These are phyloP conservation scores for Limnodromus scolopaceus DNA, from an alignment of 2,797 vertebrate genomes.

Conservation along the genomic window DNA sequence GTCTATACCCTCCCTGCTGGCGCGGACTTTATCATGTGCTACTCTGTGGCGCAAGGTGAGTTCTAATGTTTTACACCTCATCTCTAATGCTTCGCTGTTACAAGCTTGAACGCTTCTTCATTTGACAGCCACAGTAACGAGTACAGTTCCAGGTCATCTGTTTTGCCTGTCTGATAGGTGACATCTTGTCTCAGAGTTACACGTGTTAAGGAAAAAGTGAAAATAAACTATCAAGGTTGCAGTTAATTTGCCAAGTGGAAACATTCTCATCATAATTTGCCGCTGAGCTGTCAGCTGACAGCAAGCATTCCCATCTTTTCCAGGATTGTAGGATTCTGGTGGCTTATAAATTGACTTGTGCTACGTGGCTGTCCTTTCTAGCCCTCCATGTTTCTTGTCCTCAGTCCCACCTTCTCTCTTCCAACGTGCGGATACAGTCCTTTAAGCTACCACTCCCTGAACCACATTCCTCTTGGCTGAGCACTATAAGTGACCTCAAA, in stretches of 20 bases:
- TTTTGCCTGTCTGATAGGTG: not conserved
- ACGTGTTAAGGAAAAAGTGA: not conserved
- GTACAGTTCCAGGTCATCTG: not conserved
- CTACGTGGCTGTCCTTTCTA: not conserved
- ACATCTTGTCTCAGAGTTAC: not conserved
- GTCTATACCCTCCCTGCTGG: slow-evolving; percentile 88
- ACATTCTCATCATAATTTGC: not conserved
- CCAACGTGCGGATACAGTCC: not conserved
- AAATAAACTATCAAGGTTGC: not conserved
- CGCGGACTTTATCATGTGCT: slow-evolving; percentile 94
- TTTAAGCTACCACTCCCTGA: not conserved
- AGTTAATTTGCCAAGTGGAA: not conserved
- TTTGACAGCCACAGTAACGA: not conserved
- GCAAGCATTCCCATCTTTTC: not conserved
- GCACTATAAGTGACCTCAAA: not conserved
- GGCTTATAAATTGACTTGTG: not conserved
- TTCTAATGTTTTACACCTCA: not conserved
- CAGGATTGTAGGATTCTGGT: not conserved
- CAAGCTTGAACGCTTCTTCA: not conserved
- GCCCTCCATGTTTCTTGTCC: not conserved
- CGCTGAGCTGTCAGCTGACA: not conserved
- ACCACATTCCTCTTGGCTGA: not conserved
- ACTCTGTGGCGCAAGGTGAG: slow-evolving; percentile 92
- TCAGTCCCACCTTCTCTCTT: not conserved
- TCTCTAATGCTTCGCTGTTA: not conserved